These are phyloP conservation scores for Argopecten irradians DNA, from an alignment of 1,140 invertebrate species.

Conservation along the genomic window DNA sequence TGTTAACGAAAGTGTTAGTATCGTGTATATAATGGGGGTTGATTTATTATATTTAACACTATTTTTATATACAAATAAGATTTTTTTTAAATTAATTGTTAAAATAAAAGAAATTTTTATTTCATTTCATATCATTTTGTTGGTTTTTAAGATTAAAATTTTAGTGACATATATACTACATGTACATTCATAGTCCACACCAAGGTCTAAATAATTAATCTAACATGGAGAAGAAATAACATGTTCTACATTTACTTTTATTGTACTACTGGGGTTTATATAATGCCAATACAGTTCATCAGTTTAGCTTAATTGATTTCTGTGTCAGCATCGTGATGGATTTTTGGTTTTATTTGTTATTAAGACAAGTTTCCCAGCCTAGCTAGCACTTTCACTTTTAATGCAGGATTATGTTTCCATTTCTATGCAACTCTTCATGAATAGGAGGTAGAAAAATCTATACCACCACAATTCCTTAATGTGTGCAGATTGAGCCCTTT, in stretches of 20 bases:
- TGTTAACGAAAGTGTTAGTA: neutral
- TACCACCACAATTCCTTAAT: constrained; percentile 12
- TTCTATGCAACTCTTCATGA: constrained; percentile 8
- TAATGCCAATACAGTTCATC: neutral
- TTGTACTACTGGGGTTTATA: neutral
- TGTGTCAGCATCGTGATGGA: neutral
- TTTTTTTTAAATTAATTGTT: too few relatives aligned
- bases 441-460: constrained; percentile 22
- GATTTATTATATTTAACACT: too few relatives aligned
- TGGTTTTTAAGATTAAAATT: too few relatives aligned
- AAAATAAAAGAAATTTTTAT: too few relatives aligned
- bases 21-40: neutral
- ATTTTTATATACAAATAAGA: too few relatives aligned
- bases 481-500: constrained; percentile 20
- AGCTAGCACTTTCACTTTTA: constrained; percentile 4
- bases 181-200: neutral
- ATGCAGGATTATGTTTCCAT: constrained; percentile 15
- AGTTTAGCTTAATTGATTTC: constrained; percentile 18
- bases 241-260: neutral
- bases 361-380: neutral
- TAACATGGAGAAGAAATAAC: neutral
- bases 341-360: constrained; percentile 13
- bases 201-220: neutral
- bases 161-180: neutral
- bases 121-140: too few relatives aligned